Evolutionary conservation across 2,888 invertebrate genomes (phyloP).

Genomic region (Catocala nupta): DNA sequence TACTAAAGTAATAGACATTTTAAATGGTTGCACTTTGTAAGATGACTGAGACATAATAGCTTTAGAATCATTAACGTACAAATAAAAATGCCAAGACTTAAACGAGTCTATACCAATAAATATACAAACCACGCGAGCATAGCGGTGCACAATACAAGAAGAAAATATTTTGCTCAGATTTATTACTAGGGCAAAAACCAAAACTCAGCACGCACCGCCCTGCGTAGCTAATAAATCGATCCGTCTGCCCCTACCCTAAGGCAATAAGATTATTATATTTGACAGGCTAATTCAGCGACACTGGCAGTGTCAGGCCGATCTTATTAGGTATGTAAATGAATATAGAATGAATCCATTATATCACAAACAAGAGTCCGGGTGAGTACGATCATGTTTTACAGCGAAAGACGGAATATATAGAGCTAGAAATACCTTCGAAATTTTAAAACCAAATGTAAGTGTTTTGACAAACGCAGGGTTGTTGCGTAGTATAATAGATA

Average conservation of each 20-base stretch:
- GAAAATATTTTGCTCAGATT: not conserved
- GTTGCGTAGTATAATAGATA: too few relatives aligned
- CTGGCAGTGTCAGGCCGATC: constrained; percentile 78
- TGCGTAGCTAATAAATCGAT: constrained; percentile 35
- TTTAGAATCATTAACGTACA: too few relatives aligned
- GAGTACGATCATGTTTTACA: constrained; percentile 76
- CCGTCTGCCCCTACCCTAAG: constrained; percentile 43
- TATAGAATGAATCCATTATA: constrained; percentile 87
- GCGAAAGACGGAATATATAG: constrained; percentile 57
- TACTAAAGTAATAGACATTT: too few relatives aligned
- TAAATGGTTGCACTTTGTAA: too few relatives aligned
- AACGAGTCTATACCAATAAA: too few relatives aligned
- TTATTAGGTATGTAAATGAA: constrained; percentile 86
- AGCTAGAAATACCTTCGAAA: constrained; percentile 53
- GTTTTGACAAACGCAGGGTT: too few relatives aligned
- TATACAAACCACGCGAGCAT: too few relatives aligned
- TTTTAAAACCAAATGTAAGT: too few relatives aligned
- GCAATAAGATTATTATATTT: constrained; percentile 78
- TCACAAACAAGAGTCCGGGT: constrained; percentile 78
- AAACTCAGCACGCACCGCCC: constrained; percentile 11
- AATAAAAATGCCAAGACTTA: too few relatives aligned
- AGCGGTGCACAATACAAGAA: too few relatives aligned
- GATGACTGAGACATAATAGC: too few relatives aligned
- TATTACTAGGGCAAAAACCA: not conserved
- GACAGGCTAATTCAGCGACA: constrained; percentile 79